Evolutionary conservation across 2,113 vertebrate species (phyloP).

Genomic region (Dasyornis broadbenti): DNA sequence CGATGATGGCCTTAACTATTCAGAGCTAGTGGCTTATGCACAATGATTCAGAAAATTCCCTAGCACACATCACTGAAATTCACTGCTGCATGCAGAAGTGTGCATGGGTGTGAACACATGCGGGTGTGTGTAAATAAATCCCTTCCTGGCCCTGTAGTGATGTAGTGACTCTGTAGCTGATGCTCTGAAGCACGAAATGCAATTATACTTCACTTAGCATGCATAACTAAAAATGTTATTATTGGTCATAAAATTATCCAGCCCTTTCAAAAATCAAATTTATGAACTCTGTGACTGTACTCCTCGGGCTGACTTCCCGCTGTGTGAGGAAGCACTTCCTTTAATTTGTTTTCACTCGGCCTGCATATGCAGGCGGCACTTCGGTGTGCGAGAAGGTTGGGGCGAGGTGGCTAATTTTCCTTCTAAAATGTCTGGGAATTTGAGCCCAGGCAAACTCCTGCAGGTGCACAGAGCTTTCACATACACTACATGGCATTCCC

Average conservation of each 20-base stretch:
- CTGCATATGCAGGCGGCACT: neutral
- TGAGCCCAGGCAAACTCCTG: neutral
- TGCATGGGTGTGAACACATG: neutral
- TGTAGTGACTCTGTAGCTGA: neutral
- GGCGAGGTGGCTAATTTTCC: neutral
- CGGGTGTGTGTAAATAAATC: neutral
- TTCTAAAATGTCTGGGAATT: neutral
- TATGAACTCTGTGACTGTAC: neutral
- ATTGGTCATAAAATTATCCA: conserved; percentile 45
- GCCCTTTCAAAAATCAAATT: neutral
- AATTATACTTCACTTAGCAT: conserved; percentile 2
- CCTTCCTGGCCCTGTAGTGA: neutral
- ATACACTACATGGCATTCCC: neutral
- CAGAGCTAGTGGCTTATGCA: neutral
- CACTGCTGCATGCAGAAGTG: neutral
- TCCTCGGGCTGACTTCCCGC: neutral
- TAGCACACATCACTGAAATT: neutral
- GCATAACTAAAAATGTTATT: conserved; percentile 31
- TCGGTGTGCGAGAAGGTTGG: neutral
- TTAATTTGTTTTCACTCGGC: neutral
- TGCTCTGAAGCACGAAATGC: neutral
- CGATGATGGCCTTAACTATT: neutral
- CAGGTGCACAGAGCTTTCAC: neutral
- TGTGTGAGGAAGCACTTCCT: neutral
- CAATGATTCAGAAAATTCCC: neutral